Evolutionary conservation across 2,113 vertebrate genomes (phyloP), one percentile per base, ranked within the genome.

Genomic region (Aepyceros melampus): DNA sequence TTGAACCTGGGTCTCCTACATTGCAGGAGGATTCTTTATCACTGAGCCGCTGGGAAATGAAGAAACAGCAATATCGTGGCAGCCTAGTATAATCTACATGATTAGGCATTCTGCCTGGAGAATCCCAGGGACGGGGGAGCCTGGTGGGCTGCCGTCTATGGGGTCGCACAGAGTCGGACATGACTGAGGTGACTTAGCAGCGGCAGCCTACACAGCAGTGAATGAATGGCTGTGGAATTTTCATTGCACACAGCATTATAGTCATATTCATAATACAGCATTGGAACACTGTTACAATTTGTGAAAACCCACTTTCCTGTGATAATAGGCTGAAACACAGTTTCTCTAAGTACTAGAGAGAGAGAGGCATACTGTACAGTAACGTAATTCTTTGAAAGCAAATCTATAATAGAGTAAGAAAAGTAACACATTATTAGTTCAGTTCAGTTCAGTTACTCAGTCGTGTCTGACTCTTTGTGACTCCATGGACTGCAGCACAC

Each of bases 321-420:
- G 64, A 43, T 56, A 29, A 56, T 33, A 89, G 49, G 36, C 7
- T 25, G 64, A 76, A 43, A 43, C 4, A 7, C 64, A 43, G 27
- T 89, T 89, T 76, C 36, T 89, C 51, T 40, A 76, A 45, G 36
- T 45, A 89, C 19, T 40, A 23, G 78, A 56, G 27, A 71, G 6
- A 55, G 16, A 43, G 36, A 49, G 45, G 17, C 47, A 12, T 51
- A 81, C 17, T 51, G 31, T 81, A 81, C 17, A 81, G 47, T 51
- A n/a, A 51, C 23, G 17, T n/a, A n/a, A 51, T 51, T 81, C 43
- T 49, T 51, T 81, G 78, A 81, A 81, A 81, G 10, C 3, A 0
- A n/a, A 81, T 47, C 78, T 51, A 81, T 81, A 51, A n/a, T 33
- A 81, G 21, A 81, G 78, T 51, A n/a, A 51, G 78, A 81, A 81